These are phyloP conservation scores for Aramus guarauna DNA, from an alignment of 2,113 vertebrate genomes.

Conservation along the genomic window DNA sequence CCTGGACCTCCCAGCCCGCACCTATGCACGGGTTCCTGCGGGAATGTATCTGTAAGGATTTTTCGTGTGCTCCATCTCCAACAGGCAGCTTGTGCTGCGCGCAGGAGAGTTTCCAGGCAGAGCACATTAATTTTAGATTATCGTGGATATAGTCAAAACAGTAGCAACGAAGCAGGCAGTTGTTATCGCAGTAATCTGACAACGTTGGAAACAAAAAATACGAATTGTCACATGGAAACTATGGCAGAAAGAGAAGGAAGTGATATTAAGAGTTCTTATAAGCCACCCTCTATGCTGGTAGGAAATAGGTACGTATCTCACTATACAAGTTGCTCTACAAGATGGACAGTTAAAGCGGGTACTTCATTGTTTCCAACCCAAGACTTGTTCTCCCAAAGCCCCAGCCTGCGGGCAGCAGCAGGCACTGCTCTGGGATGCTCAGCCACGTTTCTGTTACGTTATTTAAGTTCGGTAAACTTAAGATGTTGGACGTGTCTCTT, in stretches of 20 bases:
- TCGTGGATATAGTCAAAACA: neutral
- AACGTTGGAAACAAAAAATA: neutral
- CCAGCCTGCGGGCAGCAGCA: neutral
- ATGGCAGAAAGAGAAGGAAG: neutral
- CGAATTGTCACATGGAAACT: neutral
- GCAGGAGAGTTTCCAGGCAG: neutral
- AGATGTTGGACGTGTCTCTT: neutral
- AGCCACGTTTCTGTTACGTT: accelerated
- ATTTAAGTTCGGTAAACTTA: neutral
- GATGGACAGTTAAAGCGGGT: neutral
- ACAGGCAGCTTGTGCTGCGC: neutral
- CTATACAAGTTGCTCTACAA: neutral
- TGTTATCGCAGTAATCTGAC: neutral
- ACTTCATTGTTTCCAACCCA: neutral
- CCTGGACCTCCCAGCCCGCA: neutral
- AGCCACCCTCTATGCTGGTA: neutral
- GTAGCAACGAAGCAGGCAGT: neutral
- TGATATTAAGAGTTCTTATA: neutral
- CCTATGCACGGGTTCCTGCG: accelerated
- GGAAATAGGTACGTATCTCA: neutral
- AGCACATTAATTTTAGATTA: neutral
- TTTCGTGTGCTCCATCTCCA: neutral
- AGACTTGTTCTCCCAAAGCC: neutral
- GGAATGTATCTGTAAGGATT: too few relatives aligned
- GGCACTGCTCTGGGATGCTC: neutral